Percentiles rank a stretch among this genome's conserved stretches.
These are phyloP conservation scores for Macropodus opercularis DNA, from an alignment of 2,797 vertebrate species.

Conservation along the genomic window DNA sequence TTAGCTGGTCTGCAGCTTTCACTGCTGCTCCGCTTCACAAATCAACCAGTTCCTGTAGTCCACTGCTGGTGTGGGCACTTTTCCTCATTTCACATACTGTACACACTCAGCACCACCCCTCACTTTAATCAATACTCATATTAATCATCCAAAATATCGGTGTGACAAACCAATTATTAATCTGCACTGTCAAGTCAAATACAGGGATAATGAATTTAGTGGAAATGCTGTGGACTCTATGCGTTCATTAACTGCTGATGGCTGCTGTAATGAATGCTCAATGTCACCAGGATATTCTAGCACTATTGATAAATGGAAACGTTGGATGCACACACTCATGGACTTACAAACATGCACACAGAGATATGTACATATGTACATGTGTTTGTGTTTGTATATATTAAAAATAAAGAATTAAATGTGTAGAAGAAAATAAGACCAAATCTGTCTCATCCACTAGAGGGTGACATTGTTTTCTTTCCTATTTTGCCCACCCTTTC, in stretches of 20 bases:
- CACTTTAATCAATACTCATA: conserved; percentile 84
- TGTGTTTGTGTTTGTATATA: conserved; percentile 11
- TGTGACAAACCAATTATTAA: conserved; percentile 89
- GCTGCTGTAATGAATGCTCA: conserved; percentile 83
- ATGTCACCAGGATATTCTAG: conserved; percentile 81
- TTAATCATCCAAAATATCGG: conserved; percentile 86
- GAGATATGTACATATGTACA: background rate
- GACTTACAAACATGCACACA: conserved; percentile 8
- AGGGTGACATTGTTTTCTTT: conserved; percentile 37
- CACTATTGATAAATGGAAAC: conserved; percentile 70
- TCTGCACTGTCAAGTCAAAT: conserved; percentile 85
- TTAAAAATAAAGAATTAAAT: conserved; percentile 1
- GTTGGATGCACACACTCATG: background rate
- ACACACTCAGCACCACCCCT: conserved; percentile 33
- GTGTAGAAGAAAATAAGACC: conserved; percentile 5
- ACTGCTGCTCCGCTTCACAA: conserved; percentile 49
- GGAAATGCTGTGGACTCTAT: conserved; percentile 84
- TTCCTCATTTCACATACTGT: conserved; percentile 50
- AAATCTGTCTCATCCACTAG: conserved; percentile 45
- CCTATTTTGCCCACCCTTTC: conserved; percentile 2
- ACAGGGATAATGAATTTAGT: conserved; percentile 87
- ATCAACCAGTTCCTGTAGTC: conserved; percentile 72
- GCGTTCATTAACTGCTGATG: conserved; percentile 89
- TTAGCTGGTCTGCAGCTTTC: too few relatives aligned
- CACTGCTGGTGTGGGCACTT: conserved; percentile 73